Evolutionary conservation across 53 echinoderm and acorn worm genomes (phyloP).

Genomic region (Patiria pectinifera): DNA sequence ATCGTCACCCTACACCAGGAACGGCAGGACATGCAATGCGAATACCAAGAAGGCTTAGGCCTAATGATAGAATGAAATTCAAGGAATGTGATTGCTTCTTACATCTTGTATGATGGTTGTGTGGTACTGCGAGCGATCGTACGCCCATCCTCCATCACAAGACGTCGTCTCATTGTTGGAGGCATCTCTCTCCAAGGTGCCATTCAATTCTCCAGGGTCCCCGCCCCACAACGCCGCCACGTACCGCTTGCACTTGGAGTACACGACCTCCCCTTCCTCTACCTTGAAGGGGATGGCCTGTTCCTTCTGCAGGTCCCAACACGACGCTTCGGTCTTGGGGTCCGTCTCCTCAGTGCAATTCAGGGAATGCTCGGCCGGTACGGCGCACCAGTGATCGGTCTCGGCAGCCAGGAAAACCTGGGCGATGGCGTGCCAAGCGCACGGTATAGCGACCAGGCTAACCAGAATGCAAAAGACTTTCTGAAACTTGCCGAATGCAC

Average conservation of each 20-base stretch:
- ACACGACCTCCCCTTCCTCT: constrained; percentile 13
- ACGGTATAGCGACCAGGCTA: constrained; percentile 11
- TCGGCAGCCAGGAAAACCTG: constrained; percentile 47
- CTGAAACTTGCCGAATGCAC: constrained; percentile 49
- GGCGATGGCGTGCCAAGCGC: constrained; percentile 29
- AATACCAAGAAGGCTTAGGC: background rate
- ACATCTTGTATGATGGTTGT: constrained; percentile 56
- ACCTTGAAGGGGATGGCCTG: constrained; percentile 34
- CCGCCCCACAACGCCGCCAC: background rate
- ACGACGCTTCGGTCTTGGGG: background rate
- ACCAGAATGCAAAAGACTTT: constrained; percentile 22
- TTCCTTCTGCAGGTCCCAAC: constrained; percentile 36
- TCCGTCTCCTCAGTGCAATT: constrained; percentile 14
- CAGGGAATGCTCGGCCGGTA: background rate
- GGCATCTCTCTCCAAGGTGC: background rate
- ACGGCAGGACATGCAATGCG: too few relatives aligned
- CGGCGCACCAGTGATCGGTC: constrained; percentile 34
- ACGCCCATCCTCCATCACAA: constrained; percentile 60
- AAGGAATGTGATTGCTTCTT: background rate
- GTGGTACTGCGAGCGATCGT: constrained; percentile 61
- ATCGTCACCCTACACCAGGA: too few relatives aligned
- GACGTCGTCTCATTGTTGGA: background rate
- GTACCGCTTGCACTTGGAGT: constrained; percentile 45
- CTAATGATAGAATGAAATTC: background rate
- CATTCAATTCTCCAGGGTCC: background rate